phyloP scores from a whole-genome alignment of 2,888 invertebrate species.

The Plagodis dolabraria region DNA sequence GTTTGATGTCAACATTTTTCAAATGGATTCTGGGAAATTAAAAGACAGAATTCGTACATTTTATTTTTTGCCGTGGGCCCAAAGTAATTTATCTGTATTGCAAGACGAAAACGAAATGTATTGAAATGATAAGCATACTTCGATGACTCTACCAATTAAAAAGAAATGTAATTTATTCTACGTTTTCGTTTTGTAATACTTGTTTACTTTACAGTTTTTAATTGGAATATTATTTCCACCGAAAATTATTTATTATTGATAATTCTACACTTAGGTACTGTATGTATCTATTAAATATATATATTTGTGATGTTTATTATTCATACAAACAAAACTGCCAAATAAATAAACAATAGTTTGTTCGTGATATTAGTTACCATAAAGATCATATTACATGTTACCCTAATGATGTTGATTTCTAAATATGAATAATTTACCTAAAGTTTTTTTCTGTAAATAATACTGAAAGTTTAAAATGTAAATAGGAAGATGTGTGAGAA shows the following conservation, averaged over 20 bases:
- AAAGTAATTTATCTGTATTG: constrained; percentile 41
- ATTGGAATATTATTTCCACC: constrained; percentile 61
- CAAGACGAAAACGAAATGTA: constrained; percentile 61
- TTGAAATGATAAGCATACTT: no score
- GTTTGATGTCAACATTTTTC: no score
- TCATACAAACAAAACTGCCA: constrained; percentile 46
- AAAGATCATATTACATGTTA: constrained; percentile 50
- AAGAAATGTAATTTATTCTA: not conserved
- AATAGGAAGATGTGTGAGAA: constrained; percentile 71
- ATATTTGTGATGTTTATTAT: constrained; percentile 8
- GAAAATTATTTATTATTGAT: constrained; percentile 66
- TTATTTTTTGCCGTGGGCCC: constrained; percentile 3
- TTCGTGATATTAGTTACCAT: constrained; percentile 83
- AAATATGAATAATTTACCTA: constrained; percentile 55
- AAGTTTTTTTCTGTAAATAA: constrained; percentile 71
- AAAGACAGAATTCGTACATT: not conserved
- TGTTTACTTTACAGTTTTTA: constrained; percentile 37
- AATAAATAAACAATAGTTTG: constrained; percentile 57
- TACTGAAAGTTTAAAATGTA: constrained; percentile 65
- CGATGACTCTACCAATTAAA: not conserved
- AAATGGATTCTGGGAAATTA: no score
- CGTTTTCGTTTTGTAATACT: constrained; percentile 69
- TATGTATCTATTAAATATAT: no score
- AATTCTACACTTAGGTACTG: constrained; percentile 32
- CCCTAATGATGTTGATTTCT: constrained; percentile 49